Base-by-base conservation (phyloP, 2,797 vertebrate species). In the Bradypodion ventrale region DNA sequence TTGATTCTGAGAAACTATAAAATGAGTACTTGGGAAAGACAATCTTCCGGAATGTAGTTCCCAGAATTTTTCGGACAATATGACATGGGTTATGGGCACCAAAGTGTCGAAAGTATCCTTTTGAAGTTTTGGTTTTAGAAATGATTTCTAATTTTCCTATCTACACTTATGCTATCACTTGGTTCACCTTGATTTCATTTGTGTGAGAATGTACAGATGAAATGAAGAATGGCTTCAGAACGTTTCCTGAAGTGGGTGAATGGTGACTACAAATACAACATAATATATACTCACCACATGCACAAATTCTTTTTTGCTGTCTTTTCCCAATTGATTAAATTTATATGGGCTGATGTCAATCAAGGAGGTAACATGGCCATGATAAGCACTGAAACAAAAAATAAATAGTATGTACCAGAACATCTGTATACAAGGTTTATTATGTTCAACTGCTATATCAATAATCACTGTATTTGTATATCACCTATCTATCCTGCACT, bases 341-440 rank as follows among this genome's bases (percentile, higher is more conserved):
- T 99, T 99, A 89, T 99, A 99, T 0, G 98, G 99, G 91, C 99
- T 99, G 95, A 99, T 98, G 94, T 99, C 97, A 88, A 99, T 99
- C 94, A 99, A 95, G 59, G 98, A 99, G 3, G 98, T 97, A 82
- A 99, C 91, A 75, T 99, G 98, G 76, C 99, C 98, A 74, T 99
- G 99, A 90, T 99, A 99, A 81, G 98, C 99, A 91, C 99, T 99
- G 89, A 69, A 75, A 90, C 68, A 78, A 90, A 85, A 87, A 78
- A 89, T 81, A 88, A 93, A 91, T 83, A 86, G 0, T 13, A n/a
- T 76, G 35, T 49, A 56, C 56, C 19, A 69, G n/a, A 37, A 68
- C 15, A 32, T 19, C 23, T 29, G n/a, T 83, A 44, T 21, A 37
- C 23, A 8, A 13, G 35, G 29, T 25, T 65, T 40, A 46, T 7